Conservation (phyloP, 2,797 vertebrate species). For the Glossophaga mutica region DNA sequence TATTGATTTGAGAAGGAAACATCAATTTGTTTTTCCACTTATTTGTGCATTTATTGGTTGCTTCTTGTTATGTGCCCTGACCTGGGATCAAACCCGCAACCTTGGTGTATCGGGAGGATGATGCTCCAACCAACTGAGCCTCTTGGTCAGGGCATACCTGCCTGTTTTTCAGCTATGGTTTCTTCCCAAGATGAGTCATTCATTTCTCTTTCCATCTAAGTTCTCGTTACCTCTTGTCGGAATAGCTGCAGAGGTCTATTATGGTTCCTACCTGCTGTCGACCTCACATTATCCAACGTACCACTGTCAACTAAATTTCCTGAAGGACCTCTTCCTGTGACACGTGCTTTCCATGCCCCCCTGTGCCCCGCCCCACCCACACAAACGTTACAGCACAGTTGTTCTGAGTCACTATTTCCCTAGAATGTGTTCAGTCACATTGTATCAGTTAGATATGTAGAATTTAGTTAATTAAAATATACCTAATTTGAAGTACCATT, state of each 20-base stretch:
- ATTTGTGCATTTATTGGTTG: not conserved
- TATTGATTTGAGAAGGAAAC: not conserved
- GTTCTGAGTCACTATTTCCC: not conserved
- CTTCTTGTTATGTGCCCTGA: not conserved
- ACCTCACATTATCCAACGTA: not conserved
- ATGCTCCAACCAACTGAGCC: not conserved
- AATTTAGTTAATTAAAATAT: not conserved
- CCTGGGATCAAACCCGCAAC: not conserved
- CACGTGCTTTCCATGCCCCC: too few species aligned
- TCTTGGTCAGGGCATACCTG: not conserved
- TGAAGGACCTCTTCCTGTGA: not conserved
- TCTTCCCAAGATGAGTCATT: not conserved
- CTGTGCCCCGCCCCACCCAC: too few species aligned
- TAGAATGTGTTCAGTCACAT: not conserved
- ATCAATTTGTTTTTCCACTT: not conserved
- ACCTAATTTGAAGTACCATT: constrained; percentile 2
- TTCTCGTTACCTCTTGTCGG: not conserved
- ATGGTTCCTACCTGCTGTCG: not conserved
- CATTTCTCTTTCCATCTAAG: not conserved
- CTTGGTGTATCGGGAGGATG: not conserved
- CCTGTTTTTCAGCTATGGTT: not conserved
- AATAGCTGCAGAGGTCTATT: not conserved
- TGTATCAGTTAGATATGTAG: not conserved
- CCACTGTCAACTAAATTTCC: not conserved
- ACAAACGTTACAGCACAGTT: not conserved